Conservation (phyloP, 92 coral and sea anemone species). For the Hydrozoanthus gracilis region DNA sequence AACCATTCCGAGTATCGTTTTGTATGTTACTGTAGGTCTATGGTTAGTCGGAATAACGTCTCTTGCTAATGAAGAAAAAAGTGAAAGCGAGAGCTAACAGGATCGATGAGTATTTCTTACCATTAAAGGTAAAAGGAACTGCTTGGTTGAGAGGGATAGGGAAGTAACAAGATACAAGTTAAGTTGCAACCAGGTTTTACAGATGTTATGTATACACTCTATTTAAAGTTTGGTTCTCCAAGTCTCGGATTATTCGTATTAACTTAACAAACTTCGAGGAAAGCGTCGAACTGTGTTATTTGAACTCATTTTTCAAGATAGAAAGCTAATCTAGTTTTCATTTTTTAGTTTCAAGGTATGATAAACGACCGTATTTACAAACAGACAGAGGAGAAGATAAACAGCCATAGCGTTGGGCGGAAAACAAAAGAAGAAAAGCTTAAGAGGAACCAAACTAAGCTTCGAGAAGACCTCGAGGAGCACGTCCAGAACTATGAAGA, state of each 20-base stretch:
- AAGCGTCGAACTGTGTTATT: neutral
- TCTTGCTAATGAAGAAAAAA: no score
- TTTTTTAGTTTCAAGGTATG: constrained; percentile 20
- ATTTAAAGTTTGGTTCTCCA: no score
- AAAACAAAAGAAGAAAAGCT: constrained; percentile 22
- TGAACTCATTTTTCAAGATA: neutral
- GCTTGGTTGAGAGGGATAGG: no score
- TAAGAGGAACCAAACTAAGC: constrained; percentile 2
- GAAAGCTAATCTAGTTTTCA: neutral
- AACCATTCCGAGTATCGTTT: neutral
- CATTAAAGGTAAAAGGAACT: no score
- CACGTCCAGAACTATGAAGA: neutral
- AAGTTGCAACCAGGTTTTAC: no score
- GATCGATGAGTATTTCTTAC: no score
- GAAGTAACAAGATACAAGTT: no score
- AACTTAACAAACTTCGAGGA: neutral
- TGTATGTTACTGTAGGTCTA: no score
- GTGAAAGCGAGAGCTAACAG: no score
- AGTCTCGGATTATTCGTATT: no score
- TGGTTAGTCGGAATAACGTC: no score
- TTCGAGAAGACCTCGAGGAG: neutral
- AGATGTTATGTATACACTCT: no score
- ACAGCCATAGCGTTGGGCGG: constrained; percentile 17
- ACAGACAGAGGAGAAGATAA: constrained; percentile 20
- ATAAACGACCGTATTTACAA: constrained; percentile 21